These are phyloP conservation scores for Podotricha telesiphe DNA, from an alignment of 2,888 invertebrate genomes.

Conservation along the genomic window DNA sequence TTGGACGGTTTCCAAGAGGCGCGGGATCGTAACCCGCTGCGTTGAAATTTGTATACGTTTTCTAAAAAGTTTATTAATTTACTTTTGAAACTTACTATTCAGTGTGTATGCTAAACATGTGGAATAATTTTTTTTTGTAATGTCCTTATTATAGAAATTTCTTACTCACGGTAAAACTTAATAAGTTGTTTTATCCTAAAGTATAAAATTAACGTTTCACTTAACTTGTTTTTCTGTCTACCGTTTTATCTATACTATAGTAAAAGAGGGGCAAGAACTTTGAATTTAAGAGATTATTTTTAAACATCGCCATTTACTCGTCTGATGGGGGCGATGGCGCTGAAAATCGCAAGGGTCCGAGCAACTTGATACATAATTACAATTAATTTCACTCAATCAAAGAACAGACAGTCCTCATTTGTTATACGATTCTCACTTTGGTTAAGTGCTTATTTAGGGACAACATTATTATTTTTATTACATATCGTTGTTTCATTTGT, in stretches of 20 bases:
- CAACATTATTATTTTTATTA: not conserved
- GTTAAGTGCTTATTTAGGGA: slow-evolving; percentile 46
- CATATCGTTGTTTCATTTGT: not conserved
- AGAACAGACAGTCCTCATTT: slow-evolving; percentile 48
- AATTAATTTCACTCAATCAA: slow-evolving; percentile 72
- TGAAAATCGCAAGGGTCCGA: slow-evolving; percentile 54
- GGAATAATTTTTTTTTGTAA: too few relatives aligned
- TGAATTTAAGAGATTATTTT: slow-evolving; percentile 34
- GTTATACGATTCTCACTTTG: slow-evolving; percentile 57
- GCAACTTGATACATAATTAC: slow-evolving; percentile 70
- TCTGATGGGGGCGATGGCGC: slow-evolving; percentile 46
- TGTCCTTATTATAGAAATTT: too few relatives aligned
- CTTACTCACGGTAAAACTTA: too few relatives aligned
- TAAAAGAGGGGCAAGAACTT: not conserved
- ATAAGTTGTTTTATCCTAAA: too few relatives aligned
- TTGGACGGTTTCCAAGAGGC: too few relatives aligned
- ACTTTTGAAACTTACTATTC: not conserved
- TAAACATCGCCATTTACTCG: slow-evolving; percentile 41
- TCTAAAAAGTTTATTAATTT: too few relatives aligned
- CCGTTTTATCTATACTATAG: not conserved
- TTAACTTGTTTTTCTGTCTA: too few relatives aligned
- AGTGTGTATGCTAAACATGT: too few relatives aligned
- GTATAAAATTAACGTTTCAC: too few relatives aligned
- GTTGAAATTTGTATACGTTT: too few relatives aligned
- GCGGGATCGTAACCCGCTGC: too few relatives aligned